Evolutionary conservation across 2,113 vertebrate species (phyloP), one percentile per base, ranked within the genome.

Genomic region (Charina bottae): DNA sequence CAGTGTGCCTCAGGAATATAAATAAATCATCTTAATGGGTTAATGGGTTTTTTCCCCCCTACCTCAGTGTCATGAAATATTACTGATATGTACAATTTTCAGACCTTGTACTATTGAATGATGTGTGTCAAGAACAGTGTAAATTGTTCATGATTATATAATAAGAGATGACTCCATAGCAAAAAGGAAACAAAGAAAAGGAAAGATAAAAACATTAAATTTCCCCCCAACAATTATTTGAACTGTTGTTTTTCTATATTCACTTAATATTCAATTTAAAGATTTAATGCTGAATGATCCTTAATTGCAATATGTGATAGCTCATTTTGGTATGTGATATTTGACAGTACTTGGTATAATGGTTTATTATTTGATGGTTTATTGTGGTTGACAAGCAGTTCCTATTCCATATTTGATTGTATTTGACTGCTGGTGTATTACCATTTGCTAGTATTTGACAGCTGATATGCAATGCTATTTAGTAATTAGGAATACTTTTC

Each of bases 1-100:
- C 33, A 83, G 26, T 8, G 6, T 56, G 46, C 46, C 37, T 49
- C 23, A 68, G 83, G 33, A 59, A 93, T 49, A 93, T 91, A 91
- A 93, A 87, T 90, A 89, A 88, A 88, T 68, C 42, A 64, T 91
- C 54, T 83, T 91, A n/a, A n/a, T n/a, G n/a, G n/a, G n/a, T 88
- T 92, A 89, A 87, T 78, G 68, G 87, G 42, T 42, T 90, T 93
- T 78, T 42, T 42, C 42, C 42, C 42, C 42, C 17, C 54, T 78
- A 55, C 46, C 72, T 42, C 21, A 33, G 28, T 87, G 62, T n/a
- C 49, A 87, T 92, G 87, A 91, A 90, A 89, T 89, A 56, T 68
- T 87, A 42, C 83, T 92, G 90, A 87, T 58, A 59, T 60, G 87
- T 28, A 83, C 8, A 85, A 59, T 87, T 11, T 89, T 86, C 62